Evolutionary conservation across 2,888 invertebrate species (phyloP), one percentile per base, ranked within the genome.

Genomic region (Epiblema foenella): DNA sequence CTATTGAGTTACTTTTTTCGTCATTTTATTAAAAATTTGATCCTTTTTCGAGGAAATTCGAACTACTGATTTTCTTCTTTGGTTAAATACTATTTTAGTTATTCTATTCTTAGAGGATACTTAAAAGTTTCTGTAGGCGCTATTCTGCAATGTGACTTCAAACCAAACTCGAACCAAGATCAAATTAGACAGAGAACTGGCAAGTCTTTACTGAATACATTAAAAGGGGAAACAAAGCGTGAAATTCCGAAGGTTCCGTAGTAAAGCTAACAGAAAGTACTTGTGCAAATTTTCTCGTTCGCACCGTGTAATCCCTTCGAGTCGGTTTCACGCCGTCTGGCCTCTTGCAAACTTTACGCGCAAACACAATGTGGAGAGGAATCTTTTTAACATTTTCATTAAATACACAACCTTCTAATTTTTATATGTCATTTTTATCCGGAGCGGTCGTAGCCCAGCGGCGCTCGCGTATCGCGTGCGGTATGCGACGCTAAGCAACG

Each of bases 271-370:
- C 72, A 68, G 49, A 60, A 68, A 75, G 73, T 73, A 75, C 74
- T 79, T 80, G 79, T 76, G 77, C 69, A 79, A 85, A 85, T 84
- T 82, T 81, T 78, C 81, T 81, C 81, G 82, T 85, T 86, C 81
- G 81, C 83, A 82, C 82, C 81, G 78, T 81, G 83, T 85, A 84
- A 85, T 84, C 81, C 81, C 78, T 80, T 78, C 77, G 76, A 79
- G 74, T 81, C 71, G 84, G 84, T 83, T 85, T 82, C 82, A 78
- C 83, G 79, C 81, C 76, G 84, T 85, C 83, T 84, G 79, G 80
- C 79, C 78, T 73, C 60, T 69, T 76, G 68, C 37, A 69, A 85
- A 87, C 81, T 82, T 86, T 82, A 75, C 59, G 68, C 60, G 82
- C 76, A 78, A 24, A 52, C 75, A 75, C 82, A 78, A 77, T 74